phyloP scores from a whole-genome alignment of 2,888 invertebrate genomes.

The Pseudococcus longispinus region DNA sequence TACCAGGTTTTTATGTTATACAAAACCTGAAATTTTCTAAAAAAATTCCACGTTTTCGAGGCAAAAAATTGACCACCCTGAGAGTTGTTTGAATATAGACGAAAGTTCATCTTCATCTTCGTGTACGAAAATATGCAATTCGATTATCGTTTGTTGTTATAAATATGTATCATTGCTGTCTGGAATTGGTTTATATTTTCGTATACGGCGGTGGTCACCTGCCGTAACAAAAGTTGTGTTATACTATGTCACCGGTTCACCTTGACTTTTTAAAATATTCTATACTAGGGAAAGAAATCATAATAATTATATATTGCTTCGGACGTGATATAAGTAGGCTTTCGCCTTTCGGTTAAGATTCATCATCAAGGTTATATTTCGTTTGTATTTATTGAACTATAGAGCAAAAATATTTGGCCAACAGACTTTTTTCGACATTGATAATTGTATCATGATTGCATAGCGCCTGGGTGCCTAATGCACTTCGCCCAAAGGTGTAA shows the following conservation, averaged over 20 bases:
- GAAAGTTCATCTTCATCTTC: not conserved
- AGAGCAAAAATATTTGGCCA: not conserved
- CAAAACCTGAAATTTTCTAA: not conserved
- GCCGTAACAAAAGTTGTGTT: conserved; percentile 43
- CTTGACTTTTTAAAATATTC: conserved; percentile 44
- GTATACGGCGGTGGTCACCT: not conserved
- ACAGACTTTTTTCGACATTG: not conserved
- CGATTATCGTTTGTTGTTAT: not conserved
- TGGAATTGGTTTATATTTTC: not conserved
- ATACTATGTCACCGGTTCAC: conserved; percentile 44
- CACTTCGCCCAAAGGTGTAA: not conserved
- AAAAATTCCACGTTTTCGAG: not conserved
- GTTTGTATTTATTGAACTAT: not conserved
- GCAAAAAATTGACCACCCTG: conserved; percentile 2
- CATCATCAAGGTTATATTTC: conserved; percentile 45
- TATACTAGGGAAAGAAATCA: conserved; percentile 12
- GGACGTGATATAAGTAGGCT: conserved; percentile 11
- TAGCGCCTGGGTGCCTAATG: not conserved
- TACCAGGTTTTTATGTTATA: not conserved
- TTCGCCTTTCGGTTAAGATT: not conserved
- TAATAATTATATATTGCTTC: conserved; percentile 18
- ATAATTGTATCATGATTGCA: conserved; percentile 4
- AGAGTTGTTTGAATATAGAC: not conserved
- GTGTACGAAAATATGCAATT: not conserved
- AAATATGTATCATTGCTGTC: not conserved